Evolutionary conservation across 23 tunicate species (phyloP).

Genomic region (Ciona savignyi): DNA sequence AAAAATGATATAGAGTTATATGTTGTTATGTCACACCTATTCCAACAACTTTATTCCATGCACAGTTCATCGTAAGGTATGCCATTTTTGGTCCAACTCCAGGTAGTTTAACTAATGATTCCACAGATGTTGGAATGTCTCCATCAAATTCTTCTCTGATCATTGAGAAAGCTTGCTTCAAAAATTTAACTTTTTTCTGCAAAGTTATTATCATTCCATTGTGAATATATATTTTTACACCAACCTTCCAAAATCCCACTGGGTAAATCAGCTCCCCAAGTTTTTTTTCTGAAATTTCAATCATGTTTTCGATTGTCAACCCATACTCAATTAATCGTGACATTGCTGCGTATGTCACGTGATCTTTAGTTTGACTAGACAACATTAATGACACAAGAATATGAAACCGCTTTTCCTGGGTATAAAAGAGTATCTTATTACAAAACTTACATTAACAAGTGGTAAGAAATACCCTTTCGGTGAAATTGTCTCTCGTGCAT

Average conservation of each 20-base stretch:
- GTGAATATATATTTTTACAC: neutral
- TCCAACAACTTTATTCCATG: constrained; percentile 94
- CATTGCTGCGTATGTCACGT: constrained; percentile 93
- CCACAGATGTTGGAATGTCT: constrained; percentile 86
- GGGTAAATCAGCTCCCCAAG: constrained; percentile 79
- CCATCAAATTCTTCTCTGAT: constrained; percentile 52
- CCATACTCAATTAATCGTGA: constrained; percentile 51
- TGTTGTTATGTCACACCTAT: constrained; percentile 38
- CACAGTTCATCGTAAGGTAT: constrained; percentile 82
- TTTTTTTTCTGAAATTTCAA: constrained; percentile 36
- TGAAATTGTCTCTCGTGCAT: constrained; percentile 49
- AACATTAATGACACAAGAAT: constrained; percentile 78
- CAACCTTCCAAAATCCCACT: constrained; percentile 91
- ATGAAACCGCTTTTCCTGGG: constrained; percentile 89
- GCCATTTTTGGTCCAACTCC: constrained; percentile 99
- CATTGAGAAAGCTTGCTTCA: constrained; percentile 61
- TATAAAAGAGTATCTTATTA: neutral
- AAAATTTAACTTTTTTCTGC: constrained; percentile 69
- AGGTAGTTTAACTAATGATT: constrained; percentile 62
- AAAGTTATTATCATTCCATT: neutral
- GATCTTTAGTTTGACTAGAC: constrained; percentile 95
- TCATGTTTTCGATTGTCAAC: constrained; percentile 39
- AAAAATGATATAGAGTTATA: neutral
- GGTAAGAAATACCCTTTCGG: constrained; percentile 52
- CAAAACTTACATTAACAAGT: neutral